These are phyloP conservation scores for Barypeithes pellucidus DNA, from an alignment of 2,888 invertebrate genomes.

Conservation along the genomic window DNA sequence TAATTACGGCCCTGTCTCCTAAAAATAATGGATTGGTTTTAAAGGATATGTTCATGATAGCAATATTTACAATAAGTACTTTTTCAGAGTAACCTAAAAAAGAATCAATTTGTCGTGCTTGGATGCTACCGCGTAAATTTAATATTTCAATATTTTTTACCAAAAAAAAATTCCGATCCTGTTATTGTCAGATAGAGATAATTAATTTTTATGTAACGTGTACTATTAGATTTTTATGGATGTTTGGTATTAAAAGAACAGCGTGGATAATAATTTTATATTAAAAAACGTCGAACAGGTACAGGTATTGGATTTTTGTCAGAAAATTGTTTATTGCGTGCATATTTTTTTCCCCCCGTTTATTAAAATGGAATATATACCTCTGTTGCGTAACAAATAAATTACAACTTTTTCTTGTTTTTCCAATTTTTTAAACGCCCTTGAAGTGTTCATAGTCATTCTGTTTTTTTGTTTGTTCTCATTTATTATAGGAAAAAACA, in stretches of 20 bases:
- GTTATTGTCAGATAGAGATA: constrained; percentile 40
- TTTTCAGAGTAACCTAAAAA: constrained; percentile 20
- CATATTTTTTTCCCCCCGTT: constrained; percentile 47
- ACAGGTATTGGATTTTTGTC: constrained; percentile 32
- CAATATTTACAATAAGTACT: constrained; percentile 23
- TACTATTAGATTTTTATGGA: constrained; percentile 30
- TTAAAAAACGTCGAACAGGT: constrained; percentile 32
- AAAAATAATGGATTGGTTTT: not conserved
- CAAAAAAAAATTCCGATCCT: constrained; percentile 33
- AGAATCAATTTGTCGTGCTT: constrained; percentile 34
- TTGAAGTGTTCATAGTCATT: constrained; percentile 50
- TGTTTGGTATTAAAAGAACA: constrained; percentile 26
- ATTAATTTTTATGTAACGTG: constrained; percentile 41
- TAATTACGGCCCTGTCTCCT: constrained; percentile 5
- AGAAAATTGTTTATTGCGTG: constrained; percentile 48
- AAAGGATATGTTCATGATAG: constrained; percentile 22
- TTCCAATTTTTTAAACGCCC: constrained; percentile 51
- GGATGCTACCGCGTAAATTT: constrained; percentile 35
- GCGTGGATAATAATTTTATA: constrained; percentile 39
- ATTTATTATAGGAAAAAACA: constrained; percentile 46
- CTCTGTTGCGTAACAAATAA: constrained; percentile 51
- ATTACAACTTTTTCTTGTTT: constrained; percentile 50
- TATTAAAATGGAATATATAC: constrained; percentile 51
- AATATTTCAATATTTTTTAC: constrained; percentile 41
- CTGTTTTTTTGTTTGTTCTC: constrained; percentile 43